phyloP scores from a whole-genome alignment of 2,888 invertebrate species.

The Amblyjoppa fuscipennis region DNA sequence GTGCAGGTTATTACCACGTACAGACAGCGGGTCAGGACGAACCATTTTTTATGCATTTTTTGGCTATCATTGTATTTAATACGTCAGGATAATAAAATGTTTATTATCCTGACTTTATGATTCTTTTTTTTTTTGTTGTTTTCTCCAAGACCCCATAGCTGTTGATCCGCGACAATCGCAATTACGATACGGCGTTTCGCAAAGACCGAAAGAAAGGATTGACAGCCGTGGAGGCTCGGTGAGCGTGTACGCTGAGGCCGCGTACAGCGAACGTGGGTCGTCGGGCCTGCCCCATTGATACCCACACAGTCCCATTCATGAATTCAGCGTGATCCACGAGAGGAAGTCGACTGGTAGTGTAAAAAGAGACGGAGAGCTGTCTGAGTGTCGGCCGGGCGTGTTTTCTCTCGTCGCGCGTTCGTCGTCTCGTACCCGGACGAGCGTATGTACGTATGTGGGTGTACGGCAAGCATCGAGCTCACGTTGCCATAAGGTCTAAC shows the following conservation, averaged over 20 bases:
- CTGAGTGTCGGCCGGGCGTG: conserved; percentile 46
- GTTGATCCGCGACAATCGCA: neutral
- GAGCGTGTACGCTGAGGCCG: conserved; percentile 14
- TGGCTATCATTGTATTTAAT: too few species aligned
- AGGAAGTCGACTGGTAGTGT: conserved; percentile 74
- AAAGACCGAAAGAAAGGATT: conserved; percentile 43
- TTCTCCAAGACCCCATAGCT: neutral
- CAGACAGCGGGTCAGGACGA: neutral
- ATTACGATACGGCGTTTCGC: neutral
- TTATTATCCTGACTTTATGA: too few species aligned
- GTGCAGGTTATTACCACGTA: too few species aligned
- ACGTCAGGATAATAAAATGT: too few species aligned
- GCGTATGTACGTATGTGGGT: conserved; percentile 57
- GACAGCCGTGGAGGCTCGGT: conserved; percentile 36
- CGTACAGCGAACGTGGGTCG: conserved; percentile 62
- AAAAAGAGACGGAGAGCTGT: conserved; percentile 45
- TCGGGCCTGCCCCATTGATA: conserved; percentile 78
- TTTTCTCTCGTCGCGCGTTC: conserved; percentile 31
- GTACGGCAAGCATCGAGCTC: conserved; percentile 42
- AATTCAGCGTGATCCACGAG: conserved; percentile 79
- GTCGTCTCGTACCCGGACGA: conserved; percentile 23
- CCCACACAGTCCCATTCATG: conserved; percentile 81
- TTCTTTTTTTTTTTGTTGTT: neutral
- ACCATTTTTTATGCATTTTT: neutral
- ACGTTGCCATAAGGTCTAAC: conserved; percentile 58